Evolutionary conservation across 2,888 invertebrate genomes (phyloP).

Genomic region (Andrena trimmerana): DNA sequence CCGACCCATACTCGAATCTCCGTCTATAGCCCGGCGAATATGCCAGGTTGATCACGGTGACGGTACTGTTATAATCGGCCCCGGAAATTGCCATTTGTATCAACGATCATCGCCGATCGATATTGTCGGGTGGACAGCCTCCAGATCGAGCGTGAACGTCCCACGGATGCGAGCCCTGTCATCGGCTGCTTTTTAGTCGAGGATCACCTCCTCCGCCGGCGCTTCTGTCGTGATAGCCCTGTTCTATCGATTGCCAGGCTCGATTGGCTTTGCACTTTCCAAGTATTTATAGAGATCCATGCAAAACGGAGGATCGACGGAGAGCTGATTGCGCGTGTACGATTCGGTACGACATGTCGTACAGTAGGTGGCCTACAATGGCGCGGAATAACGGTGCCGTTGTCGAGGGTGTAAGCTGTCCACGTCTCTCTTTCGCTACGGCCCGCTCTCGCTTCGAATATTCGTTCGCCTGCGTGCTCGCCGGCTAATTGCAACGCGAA

Average conservation of each 20-base stretch:
- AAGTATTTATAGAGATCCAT: slow-evolving; percentile 48
- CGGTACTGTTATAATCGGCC: slow-evolving; percentile 44
- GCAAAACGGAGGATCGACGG: slow-evolving; percentile 37
- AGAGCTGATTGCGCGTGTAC: slow-evolving; percentile 55
- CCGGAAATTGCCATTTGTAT: slow-evolving; percentile 47
- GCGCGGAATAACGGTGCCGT: slow-evolving; percentile 74
- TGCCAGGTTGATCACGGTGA: slow-evolving; percentile 56
- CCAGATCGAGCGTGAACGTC: neutral
- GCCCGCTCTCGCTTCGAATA: slow-evolving; percentile 63
- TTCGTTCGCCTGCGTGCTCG: slow-evolving; percentile 77
- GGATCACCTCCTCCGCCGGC: neutral
- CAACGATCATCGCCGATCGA: slow-evolving; percentile 10
- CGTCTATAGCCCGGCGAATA: slow-evolving; percentile 49
- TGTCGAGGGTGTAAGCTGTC: slow-evolving; percentile 67
- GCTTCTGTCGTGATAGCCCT: neutral
- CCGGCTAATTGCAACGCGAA: slow-evolving; percentile 81
- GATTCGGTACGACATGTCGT: slow-evolving; percentile 68
- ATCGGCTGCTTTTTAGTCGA: neutral
- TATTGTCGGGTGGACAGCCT: neutral
- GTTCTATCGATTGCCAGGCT: neutral
- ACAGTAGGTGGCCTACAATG: slow-evolving; percentile 70
- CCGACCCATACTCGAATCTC: slow-evolving; percentile 47
- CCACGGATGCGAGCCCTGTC: neutral
- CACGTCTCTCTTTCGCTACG: slow-evolving; percentile 48
- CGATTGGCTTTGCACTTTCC: slow-evolving; percentile 64